Evolutionary conservation across 2,888 invertebrate species (phyloP), one percentile per base, ranked within the genome.

Genomic region (Himalopsyche japonica): DNA sequence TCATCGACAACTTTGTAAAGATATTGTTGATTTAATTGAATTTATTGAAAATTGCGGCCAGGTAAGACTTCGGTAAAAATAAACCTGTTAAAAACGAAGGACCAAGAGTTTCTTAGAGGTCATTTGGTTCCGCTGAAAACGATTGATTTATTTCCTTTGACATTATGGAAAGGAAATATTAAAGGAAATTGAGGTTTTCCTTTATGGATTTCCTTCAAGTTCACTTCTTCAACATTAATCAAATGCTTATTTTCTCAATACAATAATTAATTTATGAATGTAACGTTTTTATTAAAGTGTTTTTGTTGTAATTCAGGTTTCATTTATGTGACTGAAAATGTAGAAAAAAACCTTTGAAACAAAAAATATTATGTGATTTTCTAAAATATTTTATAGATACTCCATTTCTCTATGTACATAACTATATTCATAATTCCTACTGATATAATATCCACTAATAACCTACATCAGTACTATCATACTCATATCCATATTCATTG

Each of bases 111-210:
- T 70, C 8, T 15, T 1, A 30, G 27, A 30, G 70, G 70, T 70
- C 70, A 70, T 30, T 70, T 70, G 70, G 30, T 70, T 70, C 30
- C 70, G 70, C 70, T 4, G 30, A 70, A 70, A 70, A 3, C 70
- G 70, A 70, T 70, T 70, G 70, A 70, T 70, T 70, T 70, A 70
- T 70, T 70, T 70, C 70, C 70, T 70, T 70, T 70, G 70, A 70
- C 70, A 70, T 70, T 70, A 12, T 70, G n/a, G n/a, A n/a, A n/a
- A n/a, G n/a, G n/a, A n/a, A n/a, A n/a, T n/a, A n/a, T n/a, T 30
- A 27, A 70, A 70, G 70, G 70, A 70, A 70, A 70, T 70, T 70
- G 30, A 30, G 70, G 70, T 70, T 70, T 70, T 70, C 70, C 27
- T 70, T 70, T 70, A 1, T 0, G 12, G 70, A 70, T 10, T 12